Conservation (phyloP, 2,113 vertebrate genomes). For the Forbesichthys agassizii region DNA sequence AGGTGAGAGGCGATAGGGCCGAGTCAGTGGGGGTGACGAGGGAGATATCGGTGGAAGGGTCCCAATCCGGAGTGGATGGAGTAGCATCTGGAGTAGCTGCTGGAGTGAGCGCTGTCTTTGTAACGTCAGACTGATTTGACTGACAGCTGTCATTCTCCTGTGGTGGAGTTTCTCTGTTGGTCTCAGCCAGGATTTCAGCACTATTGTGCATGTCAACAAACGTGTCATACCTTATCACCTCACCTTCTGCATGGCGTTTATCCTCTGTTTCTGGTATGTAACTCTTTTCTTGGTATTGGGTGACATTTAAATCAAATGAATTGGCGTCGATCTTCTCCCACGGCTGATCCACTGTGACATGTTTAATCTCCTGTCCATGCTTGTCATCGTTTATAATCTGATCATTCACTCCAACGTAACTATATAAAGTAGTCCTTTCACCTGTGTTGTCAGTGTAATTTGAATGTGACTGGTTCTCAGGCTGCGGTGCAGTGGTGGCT, state of each 20-base stretch:
- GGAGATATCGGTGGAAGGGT: slow-evolving; percentile 57
- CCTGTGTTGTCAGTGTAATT: slow-evolving; percentile 16
- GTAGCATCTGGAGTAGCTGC: slow-evolving; percentile 7
- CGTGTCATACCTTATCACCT: slow-evolving; percentile 29
- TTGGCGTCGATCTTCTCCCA: slow-evolving; percentile 4
- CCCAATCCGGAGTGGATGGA: slow-evolving; percentile 67
- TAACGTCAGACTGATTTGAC: slow-evolving; percentile 16
- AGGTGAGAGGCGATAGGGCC: slow-evolving; percentile 75
- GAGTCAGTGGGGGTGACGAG: slow-evolving; percentile 80
- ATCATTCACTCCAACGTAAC: slow-evolving; percentile 35
- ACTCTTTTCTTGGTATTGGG: slow-evolving; percentile 7
- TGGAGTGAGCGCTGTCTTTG: neutral
- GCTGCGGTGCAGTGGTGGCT: slow-evolving; percentile 35
- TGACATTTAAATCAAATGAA: slow-evolving; percentile 8
- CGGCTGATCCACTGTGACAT: slow-evolving; percentile 16
- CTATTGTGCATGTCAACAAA: slow-evolving; percentile 19
- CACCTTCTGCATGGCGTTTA: slow-evolving; percentile 5
- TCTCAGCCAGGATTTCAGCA: slow-evolving; percentile 23
- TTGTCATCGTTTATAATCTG: slow-evolving; percentile 43
- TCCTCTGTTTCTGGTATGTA: slow-evolving; percentile 9
- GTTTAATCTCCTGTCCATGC: slow-evolving; percentile 13
- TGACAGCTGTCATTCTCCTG: slow-evolving; percentile 15
- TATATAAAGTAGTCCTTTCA: slow-evolving; percentile 6
- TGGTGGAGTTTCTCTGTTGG: slow-evolving; percentile 14
- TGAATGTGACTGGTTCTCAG: slow-evolving; percentile 32